Evolutionary conservation across 2,888 invertebrate species (phyloP), one percentile per base, ranked within the genome.

Genomic region (Chaetogeoica ovagalla): DNA sequence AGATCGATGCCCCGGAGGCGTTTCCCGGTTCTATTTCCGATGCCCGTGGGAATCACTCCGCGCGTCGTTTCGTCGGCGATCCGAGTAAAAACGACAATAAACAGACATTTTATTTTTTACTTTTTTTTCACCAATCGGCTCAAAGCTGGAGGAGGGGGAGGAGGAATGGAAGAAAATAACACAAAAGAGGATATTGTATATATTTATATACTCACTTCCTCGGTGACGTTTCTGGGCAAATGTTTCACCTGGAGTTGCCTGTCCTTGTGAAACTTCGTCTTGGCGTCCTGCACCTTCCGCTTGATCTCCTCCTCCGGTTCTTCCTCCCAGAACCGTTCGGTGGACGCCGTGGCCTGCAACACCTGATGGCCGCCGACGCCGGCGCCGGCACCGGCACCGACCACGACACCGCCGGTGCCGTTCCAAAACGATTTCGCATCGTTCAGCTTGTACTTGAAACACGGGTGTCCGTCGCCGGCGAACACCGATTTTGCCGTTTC

Each of bases 241-340:
- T 87, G 86, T 82, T 86, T 86, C 71, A 87, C 85, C 83, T 85
- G 85, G 37, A 87, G 84, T 81, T 86, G 86, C 23, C 87, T 84
- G 68, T 86, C 86, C 81, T 84, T 85, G 83, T 87, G 87, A 83
- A 87, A 87, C 82, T 86, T 85, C 60, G 85, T 83, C 82, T 85
- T 86, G 62, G 86, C 84, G 72, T 85, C 85, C 76, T 85, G 85
- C 37, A 86, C 85, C 72, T 85, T 84, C 82, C 86, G 85, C 83
- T 86, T 85, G 8, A 85, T 82, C n/a, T 84, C 85, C 82, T 85
- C 85, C 82, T 84, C 85, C 17, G 84, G 84, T 73, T 85, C 86
- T 81, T 85, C 85, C 43, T 85, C 86, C 85, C 85, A 86, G 82
- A 85, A 86, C 48, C 84, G 84, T 72, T 85, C 85, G 21, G 86